phyloP scores from a whole-genome alignment of 1,140 invertebrate genomes.

The Temnothorax longispinosus region DNA sequence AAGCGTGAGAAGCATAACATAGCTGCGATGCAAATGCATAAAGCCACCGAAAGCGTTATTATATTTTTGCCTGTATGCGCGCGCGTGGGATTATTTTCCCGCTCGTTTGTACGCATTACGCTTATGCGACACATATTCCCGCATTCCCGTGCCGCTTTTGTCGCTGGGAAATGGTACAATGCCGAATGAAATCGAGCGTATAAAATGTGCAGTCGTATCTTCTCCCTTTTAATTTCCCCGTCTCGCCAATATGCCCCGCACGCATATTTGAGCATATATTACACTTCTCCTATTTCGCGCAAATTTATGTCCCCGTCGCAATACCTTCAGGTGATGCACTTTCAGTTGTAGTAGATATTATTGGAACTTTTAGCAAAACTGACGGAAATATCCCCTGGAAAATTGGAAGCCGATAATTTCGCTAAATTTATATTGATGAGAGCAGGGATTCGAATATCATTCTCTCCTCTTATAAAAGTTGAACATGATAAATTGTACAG shows the following conservation, averaged over 20 bases:
- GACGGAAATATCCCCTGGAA: background rate
- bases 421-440: background rate
- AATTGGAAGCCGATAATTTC: background rate
- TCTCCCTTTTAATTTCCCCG: slow-evolving; percentile 46
- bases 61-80: slow-evolving; percentile 9
- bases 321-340: background rate
- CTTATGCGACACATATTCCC: slow-evolving; percentile 48
- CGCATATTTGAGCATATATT: background rate
- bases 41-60: slow-evolving; percentile 58
- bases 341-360: background rate
- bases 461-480: background rate
- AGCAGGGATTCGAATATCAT: background rate
- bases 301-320: background rate
- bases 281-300: background rate
- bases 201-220: slow-evolving; percentile 36
- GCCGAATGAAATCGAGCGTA: slow-evolving; percentile 59
- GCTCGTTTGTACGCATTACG: slow-evolving; percentile 51
- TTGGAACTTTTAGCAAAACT: slow-evolving; percentile 30
- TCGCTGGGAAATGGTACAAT: slow-evolving; percentile 40
- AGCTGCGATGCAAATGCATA: slow-evolving; percentile 38
- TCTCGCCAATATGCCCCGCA: background rate
- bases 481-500: background rate
- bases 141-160: slow-evolving; percentile 34
- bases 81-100: slow-evolving; percentile 49
- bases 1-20: slow-evolving; percentile 48